Evolutionary conservation across 2,113 vertebrate genomes (phyloP).

Genomic region (Pseudolaguvia tuberculata): DNA sequence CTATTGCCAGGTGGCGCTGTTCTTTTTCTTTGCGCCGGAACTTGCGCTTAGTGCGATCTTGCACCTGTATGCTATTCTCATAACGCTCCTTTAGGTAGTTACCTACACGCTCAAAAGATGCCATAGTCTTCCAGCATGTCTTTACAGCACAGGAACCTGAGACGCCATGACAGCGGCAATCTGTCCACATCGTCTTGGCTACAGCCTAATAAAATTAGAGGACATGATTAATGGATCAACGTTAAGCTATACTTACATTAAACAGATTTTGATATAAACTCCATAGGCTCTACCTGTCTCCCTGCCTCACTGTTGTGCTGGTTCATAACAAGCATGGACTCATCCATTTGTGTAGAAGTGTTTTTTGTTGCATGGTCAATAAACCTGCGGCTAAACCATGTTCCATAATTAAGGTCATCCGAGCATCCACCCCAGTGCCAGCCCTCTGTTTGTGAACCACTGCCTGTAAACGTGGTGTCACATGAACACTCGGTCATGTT

Average conservation of each 20-base stretch:
- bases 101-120: slow-evolving; percentile 84
- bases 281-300: slow-evolving; percentile 74
- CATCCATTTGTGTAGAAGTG: slow-evolving; percentile 55
- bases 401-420: slow-evolving; percentile 85
- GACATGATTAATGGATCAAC: not conserved
- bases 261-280: not conserved
- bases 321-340: slow-evolving; percentile 73
- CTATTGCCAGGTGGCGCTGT: slow-evolving; percentile 65
- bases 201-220: slow-evolving; percentile 72
- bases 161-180: slow-evolving; percentile 93
- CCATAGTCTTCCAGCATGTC: slow-evolving; percentile 94
- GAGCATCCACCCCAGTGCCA: slow-evolving; percentile 99
- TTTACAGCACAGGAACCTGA: slow-evolving; percentile 97
- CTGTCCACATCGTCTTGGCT: slow-evolving; percentile 82
- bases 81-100: slow-evolving; percentile 87
- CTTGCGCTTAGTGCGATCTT: slow-evolving; percentile 75
- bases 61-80: slow-evolving; percentile 84
- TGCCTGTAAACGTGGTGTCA: slow-evolving; percentile 70
- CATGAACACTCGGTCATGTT: slow-evolving; percentile 92
- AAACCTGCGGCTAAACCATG: slow-evolving; percentile 90
- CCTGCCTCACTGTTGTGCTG: slow-evolving; percentile 91
- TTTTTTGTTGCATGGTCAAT: slow-evolving; percentile 71
- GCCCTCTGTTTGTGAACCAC: slow-evolving; percentile 69
- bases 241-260: not conserved
- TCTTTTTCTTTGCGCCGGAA: slow-evolving; percentile 79